These are phyloP conservation scores for Escarpia spicata DNA, from an alignment of 2,888 invertebrate species.

Conservation along the genomic window DNA sequence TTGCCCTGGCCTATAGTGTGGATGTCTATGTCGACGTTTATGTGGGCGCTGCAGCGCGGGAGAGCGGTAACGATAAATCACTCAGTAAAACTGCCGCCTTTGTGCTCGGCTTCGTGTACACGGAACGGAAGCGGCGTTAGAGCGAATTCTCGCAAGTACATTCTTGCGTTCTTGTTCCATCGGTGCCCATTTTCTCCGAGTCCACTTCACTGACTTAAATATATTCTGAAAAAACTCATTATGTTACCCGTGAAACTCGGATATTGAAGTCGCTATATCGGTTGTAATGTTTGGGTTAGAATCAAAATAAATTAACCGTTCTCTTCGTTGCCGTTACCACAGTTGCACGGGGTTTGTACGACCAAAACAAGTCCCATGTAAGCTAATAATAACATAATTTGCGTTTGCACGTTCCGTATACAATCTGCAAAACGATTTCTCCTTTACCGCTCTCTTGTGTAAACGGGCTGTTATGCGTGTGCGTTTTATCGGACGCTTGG, in stretches of 20 bases:
- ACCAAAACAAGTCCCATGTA: background rate
- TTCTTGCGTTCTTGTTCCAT: background rate
- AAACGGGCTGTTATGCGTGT: background rate
- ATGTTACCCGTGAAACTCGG: background rate
- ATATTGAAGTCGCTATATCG: background rate
- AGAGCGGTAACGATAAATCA: background rate
- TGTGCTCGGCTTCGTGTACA: background rate
- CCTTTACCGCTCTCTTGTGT: background rate
- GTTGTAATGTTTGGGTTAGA: background rate
- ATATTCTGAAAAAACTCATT: background rate
- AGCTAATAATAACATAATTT: background rate
- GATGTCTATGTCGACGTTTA: background rate
- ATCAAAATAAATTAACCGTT: background rate
- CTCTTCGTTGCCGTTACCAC: no score
- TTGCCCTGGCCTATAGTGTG: background rate
- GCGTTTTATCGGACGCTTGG: background rate
- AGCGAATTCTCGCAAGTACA: background rate
- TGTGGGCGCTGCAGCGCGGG: background rate
- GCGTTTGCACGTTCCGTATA: background rate
- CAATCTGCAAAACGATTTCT: background rate
- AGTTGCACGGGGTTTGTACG: background rate
- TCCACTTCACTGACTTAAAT: background rate
- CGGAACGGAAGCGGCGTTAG: background rate
- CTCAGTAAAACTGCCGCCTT: background rate
- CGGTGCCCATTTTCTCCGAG: background rate